Conservation (phyloP, 2,113 vertebrate species). For the Alces alces region DNA sequence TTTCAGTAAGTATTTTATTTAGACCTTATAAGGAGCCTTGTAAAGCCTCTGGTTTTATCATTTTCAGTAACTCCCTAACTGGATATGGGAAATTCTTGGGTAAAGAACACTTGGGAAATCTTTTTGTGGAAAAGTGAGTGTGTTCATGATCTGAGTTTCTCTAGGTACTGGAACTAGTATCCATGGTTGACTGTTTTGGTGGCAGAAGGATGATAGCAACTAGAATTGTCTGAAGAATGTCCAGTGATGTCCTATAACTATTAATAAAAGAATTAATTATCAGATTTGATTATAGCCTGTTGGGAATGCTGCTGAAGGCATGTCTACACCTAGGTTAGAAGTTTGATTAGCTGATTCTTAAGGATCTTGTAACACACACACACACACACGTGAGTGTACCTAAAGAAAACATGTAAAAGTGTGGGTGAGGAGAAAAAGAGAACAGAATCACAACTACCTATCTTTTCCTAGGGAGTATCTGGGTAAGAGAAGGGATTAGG, state of each 20-base stretch:
- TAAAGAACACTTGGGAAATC: background rate
- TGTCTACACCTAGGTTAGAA: background rate
- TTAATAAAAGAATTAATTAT: background rate
- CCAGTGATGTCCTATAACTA: background rate
- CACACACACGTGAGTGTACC: background rate
- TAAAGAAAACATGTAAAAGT: background rate
- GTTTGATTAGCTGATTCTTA: background rate
- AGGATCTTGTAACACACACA: background rate
- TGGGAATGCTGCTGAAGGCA: background rate
- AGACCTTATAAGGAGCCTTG: background rate
- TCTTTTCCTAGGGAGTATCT: background rate
- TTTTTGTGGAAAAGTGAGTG: background rate
- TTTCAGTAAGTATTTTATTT: background rate
- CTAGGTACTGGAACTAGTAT: background rate
- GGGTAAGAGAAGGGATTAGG: background rate
- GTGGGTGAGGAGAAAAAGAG: background rate
- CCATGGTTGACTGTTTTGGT: background rate
- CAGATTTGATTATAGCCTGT: background rate
- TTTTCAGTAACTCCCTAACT: background rate
- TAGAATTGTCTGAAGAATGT: background rate
- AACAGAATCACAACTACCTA: background rate
- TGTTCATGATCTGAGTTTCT: background rate
- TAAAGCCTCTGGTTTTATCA: background rate
- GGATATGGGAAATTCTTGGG: background rate
- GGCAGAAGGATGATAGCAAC: background rate